Evolutionary conservation across 2,113 vertebrate species (phyloP).

Genomic region (Lophius piscatorius): DNA sequence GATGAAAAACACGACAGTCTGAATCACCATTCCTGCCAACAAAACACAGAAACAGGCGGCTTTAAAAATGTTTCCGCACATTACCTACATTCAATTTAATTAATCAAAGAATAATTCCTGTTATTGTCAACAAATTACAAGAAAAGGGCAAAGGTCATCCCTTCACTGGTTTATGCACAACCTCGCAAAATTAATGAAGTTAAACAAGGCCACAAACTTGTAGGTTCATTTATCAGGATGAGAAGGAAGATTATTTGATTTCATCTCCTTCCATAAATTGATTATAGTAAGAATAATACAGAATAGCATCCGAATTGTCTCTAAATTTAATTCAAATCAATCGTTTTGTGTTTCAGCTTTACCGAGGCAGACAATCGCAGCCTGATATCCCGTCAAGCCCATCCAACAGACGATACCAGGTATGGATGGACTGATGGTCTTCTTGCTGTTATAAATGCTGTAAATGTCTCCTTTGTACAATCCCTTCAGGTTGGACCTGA

Average conservation of each 20-base stretch:
- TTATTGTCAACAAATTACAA: too few relatives aligned
- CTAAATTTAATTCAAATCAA: too few relatives aligned
- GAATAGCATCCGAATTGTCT: neutral
- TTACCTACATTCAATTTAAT: too few relatives aligned
- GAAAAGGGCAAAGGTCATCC: too few relatives aligned
- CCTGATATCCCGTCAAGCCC: conserved; percentile 86
- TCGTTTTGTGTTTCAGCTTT: conserved; percentile 43
- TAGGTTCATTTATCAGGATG: too few relatives aligned
- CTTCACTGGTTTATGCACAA: too few relatives aligned
- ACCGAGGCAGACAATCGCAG: conserved; percentile 87
- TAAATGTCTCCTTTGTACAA: conserved; percentile 82
- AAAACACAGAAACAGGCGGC: neutral
- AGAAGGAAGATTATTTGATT: too few relatives aligned
- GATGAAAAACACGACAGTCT: conserved; percentile 89
- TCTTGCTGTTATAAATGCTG: conserved; percentile 77
- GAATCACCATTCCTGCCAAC: conserved; percentile 84
- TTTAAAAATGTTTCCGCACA: too few relatives aligned
- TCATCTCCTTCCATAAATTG: too few relatives aligned
- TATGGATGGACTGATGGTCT: conserved; percentile 72
- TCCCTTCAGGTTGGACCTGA: conserved; percentile 82
- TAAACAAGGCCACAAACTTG: too few relatives aligned
- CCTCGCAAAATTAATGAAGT: too few relatives aligned
- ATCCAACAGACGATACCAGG: conserved; percentile 87
- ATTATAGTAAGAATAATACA: neutral
- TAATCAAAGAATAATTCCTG: too few relatives aligned